Conservation (phyloP, 2,113 vertebrate genomes). For the Hemiscyllium ocellatum region DNA sequence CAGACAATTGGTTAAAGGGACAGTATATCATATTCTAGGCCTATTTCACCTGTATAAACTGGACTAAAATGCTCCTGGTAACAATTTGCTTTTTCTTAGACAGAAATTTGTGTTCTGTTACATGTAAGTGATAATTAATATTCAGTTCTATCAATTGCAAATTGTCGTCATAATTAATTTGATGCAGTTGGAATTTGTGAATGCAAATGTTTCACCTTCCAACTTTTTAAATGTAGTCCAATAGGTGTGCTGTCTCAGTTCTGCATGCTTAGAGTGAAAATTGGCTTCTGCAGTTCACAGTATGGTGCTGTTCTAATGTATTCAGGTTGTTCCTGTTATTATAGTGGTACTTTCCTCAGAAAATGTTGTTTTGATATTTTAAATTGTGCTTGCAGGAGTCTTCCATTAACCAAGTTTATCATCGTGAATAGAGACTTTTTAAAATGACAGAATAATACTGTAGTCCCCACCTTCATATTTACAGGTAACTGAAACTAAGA, state of each 20-base stretch:
- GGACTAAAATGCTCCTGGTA: slow-evolving; percentile 21
- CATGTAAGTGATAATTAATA: neutral
- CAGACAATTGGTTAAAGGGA: slow-evolving; percentile 17
- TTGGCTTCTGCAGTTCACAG: neutral
- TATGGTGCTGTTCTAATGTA: neutral
- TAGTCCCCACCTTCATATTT: neutral
- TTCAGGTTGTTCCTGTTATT: neutral
- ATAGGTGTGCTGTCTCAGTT: neutral
- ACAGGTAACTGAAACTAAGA: neutral
- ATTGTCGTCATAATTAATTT: slow-evolving; percentile 7
- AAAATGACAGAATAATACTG: neutral
- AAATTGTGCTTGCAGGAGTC: neutral
- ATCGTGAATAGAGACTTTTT: neutral
- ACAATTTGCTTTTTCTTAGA: slow-evolving; percentile 28
- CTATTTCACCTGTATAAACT: slow-evolving; percentile 22
- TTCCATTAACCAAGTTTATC: neutral
- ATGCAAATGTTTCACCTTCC: neutral
- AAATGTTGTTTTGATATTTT: neutral
- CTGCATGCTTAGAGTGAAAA: slow-evolving; percentile 3
- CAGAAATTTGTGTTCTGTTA: neutral
- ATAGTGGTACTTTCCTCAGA: neutral
- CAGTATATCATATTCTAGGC: neutral
- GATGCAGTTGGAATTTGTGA: neutral
- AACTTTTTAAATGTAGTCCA: neutral
- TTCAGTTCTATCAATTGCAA: neutral